A percentile compares a stretch with the other conserved stretches of the same genome.
Evolutionary conservation across 1,140 invertebrate genomes (phyloP).

Genomic region (Geopemphigus sp.): DNA sequence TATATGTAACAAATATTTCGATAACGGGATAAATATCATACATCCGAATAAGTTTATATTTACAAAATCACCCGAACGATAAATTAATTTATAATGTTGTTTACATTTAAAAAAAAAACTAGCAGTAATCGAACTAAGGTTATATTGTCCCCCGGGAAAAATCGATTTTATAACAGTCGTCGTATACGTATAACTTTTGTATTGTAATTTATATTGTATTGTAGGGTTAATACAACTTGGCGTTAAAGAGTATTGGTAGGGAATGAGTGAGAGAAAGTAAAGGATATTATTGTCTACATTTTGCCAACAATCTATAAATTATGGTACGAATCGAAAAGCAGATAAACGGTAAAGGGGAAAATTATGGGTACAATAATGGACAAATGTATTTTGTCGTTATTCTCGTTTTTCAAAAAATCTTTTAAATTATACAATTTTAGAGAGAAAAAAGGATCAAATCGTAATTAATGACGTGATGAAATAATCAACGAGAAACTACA

Average conservation of each 20-base stretch:
- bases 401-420: not conserved
- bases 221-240: conserved; percentile 30
- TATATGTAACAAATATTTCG: not conserved
- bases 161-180: conserved; percentile 27
- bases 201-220: conserved; percentile 19
- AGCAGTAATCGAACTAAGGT: conserved; percentile 13
- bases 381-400: not conserved
- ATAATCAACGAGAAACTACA: no score
- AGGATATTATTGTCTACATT: conserved; percentile 31
- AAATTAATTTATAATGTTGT: conserved; percentile 25
- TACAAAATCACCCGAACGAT: not conserved
- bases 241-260: conserved; percentile 8
- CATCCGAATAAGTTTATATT: not conserved
- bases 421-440: not conserved
- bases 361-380: not conserved
- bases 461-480: no score
- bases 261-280: not conserved
- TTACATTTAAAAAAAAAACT: conserved; percentile 20
- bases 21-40: not conserved
- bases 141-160: not conserved
- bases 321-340: conserved; percentile 21
- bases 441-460: not conserved
- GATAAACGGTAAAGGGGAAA: conserved; percentile 24
- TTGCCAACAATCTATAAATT: conserved; percentile 43
- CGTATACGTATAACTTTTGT: conserved; percentile 24